Evolutionary conservation across 2,113 vertebrate species (phyloP), one percentile per base, ranked within the genome.

Genomic region (Muntiacus muntjak): DNA sequence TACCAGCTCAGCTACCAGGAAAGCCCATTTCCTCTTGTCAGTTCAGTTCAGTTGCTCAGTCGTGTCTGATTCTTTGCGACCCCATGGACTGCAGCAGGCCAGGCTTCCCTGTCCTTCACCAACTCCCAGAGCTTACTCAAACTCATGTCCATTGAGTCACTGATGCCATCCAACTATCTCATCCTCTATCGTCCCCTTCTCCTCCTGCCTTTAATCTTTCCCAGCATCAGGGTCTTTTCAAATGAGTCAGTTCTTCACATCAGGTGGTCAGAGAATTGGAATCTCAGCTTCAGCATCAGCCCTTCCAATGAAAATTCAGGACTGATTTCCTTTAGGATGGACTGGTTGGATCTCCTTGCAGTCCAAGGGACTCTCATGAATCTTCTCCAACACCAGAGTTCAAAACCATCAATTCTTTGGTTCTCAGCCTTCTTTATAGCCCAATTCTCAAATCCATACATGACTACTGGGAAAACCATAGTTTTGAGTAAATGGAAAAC

Each of bases 21-120:
- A 67, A 67, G 2, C 64, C 64, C 16, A 36, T 67, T 67, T 36
- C 9, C n/a, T 36, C 64, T 67, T 21, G 64, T 67, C 64, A 67
- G 17, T 67, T 67, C 16, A n/a, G 62, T 67, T 67, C 64, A 67
- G 64, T 67, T 67, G 64, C 64, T 67, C n/a, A 67, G 33, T 10
- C 1, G 0, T 36, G 17, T 21, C 64, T 11, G 17, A 67, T n/a
- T 67, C 17, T 67, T 19, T 67, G 64, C 0, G 1, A 67, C n/a
- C 8, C 33, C 4, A 36, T 67, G 33, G 64, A 36, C n/a, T 67
- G 17, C 9, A 67, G 64, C 64, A 36, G 9, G 15, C 64, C 33
- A 67, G 64, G n/a, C n/a, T 9, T 36, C 64, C 64, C 17, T 36
- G 64, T 36, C 64, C 17, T 21, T 67, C n/a, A 67, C 64, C 64